These are phyloP conservation scores for Coelogynopora nodosa DNA, from an alignment of 2,888 invertebrate species.

Conservation along the genomic window DNA sequence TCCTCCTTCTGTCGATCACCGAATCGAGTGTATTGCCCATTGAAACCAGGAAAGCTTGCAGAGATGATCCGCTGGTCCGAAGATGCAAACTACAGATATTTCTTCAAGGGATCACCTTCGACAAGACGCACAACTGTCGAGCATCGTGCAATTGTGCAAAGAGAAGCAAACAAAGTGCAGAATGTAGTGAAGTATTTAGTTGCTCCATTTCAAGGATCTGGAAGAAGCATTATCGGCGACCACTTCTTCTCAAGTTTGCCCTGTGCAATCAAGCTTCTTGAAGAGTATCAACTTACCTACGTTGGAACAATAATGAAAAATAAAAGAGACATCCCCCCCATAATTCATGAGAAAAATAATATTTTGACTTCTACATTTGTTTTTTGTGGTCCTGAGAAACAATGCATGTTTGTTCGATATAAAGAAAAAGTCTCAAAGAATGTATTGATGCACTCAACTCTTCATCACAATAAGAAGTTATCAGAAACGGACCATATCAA, in stretches of 20 bases:
- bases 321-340: conserved; percentile 22
- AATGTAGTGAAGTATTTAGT: conserved; percentile 20
- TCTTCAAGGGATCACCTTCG: no score
- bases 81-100: no score
- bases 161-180: conserved; percentile 27
- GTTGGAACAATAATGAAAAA: conserved; percentile 6
- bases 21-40: not conserved
- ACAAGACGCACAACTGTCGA: not conserved
- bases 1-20: conserved; percentile 13
- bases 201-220: not conserved
- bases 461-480: not conserved
- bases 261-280: not conserved
- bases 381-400: conserved; percentile 19
- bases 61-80: no score
- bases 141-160: not conserved
- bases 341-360: not conserved
- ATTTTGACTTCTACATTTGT: not conserved
- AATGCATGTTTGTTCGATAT: not conserved
- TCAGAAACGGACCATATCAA: not conserved
- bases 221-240: no score
- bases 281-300: conserved; percentile 19
- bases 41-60: not conserved
- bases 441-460: conserved; percentile 5
- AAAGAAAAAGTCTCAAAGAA: not conserved
- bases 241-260: not conserved